These are phyloP conservation scores for Otus sunia DNA, from an alignment of 2,113 vertebrate species.

Conservation along the genomic window DNA sequence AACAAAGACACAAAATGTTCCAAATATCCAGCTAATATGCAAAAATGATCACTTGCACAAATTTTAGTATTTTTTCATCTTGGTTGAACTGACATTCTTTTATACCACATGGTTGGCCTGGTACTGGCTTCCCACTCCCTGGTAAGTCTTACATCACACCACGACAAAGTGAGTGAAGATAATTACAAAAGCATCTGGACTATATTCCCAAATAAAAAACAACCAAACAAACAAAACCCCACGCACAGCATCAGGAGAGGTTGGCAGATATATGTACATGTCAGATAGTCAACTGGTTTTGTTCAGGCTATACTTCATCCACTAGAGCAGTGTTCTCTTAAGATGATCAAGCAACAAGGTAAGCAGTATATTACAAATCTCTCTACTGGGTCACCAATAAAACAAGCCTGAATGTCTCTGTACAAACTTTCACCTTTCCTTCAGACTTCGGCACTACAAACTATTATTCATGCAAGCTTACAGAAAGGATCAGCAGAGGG, in stretches of 20 bases:
- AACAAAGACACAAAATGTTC: neutral
- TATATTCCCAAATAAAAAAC: neutral
- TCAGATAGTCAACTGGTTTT: neutral
- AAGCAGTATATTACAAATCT: neutral
- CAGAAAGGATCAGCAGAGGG: neutral
- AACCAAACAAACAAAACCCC: neutral
- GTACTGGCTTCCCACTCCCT: neutral
- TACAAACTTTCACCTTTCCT: neutral
- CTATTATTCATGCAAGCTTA: neutral
- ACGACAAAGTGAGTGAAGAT: neutral
- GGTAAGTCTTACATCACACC: neutral
- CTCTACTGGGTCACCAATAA: neutral
- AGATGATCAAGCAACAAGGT: neutral
- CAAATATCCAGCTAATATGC: neutral
- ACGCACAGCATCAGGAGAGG: neutral
- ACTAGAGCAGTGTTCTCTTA: neutral
- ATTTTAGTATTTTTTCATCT: neutral
- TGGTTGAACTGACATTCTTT: neutral
- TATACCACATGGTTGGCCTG: neutral
- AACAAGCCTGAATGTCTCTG: neutral
- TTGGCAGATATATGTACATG: neutral
- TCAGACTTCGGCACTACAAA: neutral
- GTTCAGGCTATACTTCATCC: neutral
- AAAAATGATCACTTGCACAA: neutral
- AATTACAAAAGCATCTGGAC: neutral